phyloP scores from a whole-genome alignment of 2,113 vertebrate species.

The Micromys minutus region DNA sequence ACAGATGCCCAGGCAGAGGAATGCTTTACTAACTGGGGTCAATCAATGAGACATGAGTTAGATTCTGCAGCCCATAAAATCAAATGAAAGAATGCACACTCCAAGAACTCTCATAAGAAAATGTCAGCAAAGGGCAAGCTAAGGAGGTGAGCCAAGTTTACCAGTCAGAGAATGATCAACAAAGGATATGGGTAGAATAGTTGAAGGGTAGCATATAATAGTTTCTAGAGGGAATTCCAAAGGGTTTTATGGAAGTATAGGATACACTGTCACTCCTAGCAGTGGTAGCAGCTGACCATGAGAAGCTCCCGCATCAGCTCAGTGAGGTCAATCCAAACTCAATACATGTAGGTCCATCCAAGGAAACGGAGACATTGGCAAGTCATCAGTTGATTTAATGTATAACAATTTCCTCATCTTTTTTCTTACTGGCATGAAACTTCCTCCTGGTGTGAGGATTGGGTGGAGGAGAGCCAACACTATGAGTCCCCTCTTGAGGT shows the following conservation, averaged over 20 bases:
- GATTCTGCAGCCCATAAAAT: neutral
- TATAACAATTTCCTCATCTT: neutral
- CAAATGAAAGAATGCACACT: neutral
- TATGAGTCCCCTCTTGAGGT: neutral
- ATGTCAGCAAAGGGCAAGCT: neutral
- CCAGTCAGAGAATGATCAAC: neutral
- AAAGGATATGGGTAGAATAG: neutral
- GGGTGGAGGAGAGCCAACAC: neutral
- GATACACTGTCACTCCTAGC: neutral
- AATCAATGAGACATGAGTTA: neutral
- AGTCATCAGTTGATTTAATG: neutral
- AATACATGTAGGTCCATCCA: too few species aligned
- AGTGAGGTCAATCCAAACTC: too few species aligned
- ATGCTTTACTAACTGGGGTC: neutral
- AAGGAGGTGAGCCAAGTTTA: neutral
- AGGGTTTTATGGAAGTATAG: neutral
- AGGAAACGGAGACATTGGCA: neutral
- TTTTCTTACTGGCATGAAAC: neutral
- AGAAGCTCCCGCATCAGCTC: neutral
- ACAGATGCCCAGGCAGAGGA: neutral
- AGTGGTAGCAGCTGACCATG: neutral
- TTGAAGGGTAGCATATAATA: neutral
- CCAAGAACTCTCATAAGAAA: neutral
- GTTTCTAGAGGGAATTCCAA: neutral
- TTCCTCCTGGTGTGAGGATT: neutral